Evolutionary conservation across 2,113 vertebrate genomes (phyloP).

Genomic region (Megaceryle torquata): DNA sequence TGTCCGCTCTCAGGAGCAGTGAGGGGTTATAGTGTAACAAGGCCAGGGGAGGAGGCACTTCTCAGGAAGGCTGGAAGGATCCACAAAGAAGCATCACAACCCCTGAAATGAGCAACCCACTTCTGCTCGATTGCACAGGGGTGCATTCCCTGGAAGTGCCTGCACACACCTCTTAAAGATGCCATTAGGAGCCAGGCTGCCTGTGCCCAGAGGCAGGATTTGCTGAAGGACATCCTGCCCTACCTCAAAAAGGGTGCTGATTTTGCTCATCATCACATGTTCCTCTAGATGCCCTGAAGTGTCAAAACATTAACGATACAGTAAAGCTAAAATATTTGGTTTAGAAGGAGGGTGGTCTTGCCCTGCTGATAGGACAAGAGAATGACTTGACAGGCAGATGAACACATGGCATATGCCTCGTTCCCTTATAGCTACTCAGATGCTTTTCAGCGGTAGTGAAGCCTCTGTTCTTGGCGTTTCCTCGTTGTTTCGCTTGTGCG

Average conservation of each 20-base stretch:
- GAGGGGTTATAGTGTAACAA: background rate
- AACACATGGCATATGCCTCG: background rate
- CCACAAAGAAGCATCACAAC: background rate
- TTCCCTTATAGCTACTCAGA: background rate
- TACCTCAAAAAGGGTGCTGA: background rate
- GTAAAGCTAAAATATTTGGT: background rate
- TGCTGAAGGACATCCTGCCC: background rate
- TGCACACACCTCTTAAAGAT: background rate
- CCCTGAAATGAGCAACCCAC: background rate
- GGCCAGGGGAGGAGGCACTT: background rate
- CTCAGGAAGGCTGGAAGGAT: background rate
- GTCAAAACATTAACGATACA: background rate
- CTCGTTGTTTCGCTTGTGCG: background rate
- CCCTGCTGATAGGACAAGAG: background rate
- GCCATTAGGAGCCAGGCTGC: background rate
- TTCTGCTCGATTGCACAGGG: background rate
- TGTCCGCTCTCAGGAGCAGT: background rate
- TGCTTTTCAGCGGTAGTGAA: background rate
- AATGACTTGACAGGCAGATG: background rate
- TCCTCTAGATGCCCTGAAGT: background rate
- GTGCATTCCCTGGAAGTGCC: background rate
- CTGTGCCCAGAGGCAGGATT: background rate
- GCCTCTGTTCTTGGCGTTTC: background rate
- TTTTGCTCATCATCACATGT: background rate
- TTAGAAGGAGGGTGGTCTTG: background rate